Evolutionary conservation across 1,140 invertebrate species (phyloP), one percentile per base, ranked within the genome.

Genomic region (Lucilia sericata): DNA sequence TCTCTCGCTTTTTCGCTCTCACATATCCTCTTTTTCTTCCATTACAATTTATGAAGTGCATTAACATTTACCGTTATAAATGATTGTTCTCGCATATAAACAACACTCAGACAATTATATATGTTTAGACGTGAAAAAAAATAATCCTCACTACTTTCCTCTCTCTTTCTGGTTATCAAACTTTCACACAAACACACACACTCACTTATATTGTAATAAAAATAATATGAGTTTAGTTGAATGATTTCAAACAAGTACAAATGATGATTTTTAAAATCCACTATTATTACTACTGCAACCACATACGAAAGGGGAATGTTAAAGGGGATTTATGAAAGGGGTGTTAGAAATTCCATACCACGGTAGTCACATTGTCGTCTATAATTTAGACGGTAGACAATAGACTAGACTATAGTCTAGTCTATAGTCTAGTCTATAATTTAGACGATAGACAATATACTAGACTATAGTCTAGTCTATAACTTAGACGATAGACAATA

Each of bases 51-150:
- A 70, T 70, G 65, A 70, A 70, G 65, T 70, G 65, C 65, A 70
- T 70, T 70, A 70, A 70, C 65, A 70, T 70, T 70, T 70, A 70
- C 65, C 65, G 65, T 70, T 70, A 70, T 70, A 70, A 70, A 70
- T 70, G 65, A 70, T 70, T 70, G 65, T 12, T 21, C 19, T 70
- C 51, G 12, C 51, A 55, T 25, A 21, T 5, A 25, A 70, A 70
- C 65, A 70, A 21, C n/a, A n/a, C n/a, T 70, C n/a, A 19, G 65
- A 70, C 65, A 70, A 70, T 70, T 70, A 70, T 70, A 70, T 4
- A 19, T 21, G n/a, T 70, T 70, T 25, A 70, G 19, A 70, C 9
- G 55, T 7, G 21, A 4, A 70, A 70, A 70, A n/a, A 70, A 25
- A 21, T 3, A 70, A 70, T 70, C 12, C 13, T 42, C 3, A 30